Evolutionary conservation across 2,113 vertebrate species (phyloP).

Genomic region (Lepisosteus oculatus): DNA sequence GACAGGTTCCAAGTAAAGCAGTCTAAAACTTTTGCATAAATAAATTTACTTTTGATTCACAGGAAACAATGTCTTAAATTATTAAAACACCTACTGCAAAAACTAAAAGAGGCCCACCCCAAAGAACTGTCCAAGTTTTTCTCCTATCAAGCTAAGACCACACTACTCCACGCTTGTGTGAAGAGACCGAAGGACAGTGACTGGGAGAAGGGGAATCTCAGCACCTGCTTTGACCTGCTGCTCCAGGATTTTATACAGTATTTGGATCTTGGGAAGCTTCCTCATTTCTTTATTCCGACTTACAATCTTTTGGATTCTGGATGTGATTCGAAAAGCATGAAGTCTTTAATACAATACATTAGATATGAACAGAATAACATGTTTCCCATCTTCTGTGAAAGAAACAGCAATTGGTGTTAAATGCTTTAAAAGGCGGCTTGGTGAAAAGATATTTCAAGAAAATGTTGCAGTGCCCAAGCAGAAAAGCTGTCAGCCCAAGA

Average conservation of each 20-base stretch:
- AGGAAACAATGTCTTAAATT: conserved; percentile 83
- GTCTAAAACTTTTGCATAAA: no score
- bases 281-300: conserved; percentile 77
- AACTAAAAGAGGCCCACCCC: conserved; percentile 59
- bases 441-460: no score
- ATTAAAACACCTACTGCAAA: conserved; percentile 74
- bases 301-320: conserved; percentile 64
- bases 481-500: no score
- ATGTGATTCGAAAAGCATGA: conserved; percentile 14
- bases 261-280: conserved; percentile 46
- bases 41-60: conserved; percentile 9
- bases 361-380: conserved; percentile 45
- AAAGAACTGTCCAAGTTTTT: conserved; percentile 63
- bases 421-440: no score
- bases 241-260: conserved; percentile 58
- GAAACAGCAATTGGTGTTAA: no score
- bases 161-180: conserved; percentile 67
- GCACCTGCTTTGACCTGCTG: conserved; percentile 60
- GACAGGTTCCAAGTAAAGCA: no score
- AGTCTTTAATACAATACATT: conserved; percentile 50
- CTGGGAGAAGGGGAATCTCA: conserved; percentile 54
- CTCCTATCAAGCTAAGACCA: conserved; percentile 80
- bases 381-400: conserved; percentile 67
- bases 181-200: conserved; percentile 49
- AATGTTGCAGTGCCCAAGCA: no score